Base-by-base conservation (phyloP, 2,888 invertebrate genomes). In the Eremobia ochroleuca region DNA sequence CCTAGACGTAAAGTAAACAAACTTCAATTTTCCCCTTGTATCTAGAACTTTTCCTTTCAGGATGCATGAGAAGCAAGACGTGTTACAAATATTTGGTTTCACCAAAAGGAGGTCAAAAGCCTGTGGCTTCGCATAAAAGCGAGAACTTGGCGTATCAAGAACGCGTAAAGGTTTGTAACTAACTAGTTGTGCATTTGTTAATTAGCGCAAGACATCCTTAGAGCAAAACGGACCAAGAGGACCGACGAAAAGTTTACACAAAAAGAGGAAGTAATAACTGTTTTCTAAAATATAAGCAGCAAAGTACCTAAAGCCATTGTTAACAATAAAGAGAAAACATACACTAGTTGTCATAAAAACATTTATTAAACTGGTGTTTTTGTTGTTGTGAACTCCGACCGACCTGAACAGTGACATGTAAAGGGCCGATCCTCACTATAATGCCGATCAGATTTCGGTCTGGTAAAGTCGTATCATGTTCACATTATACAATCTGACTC, bases 111-210 rank as follows among this genome's bases (percentile, higher is more conserved):
- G 64, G 25, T 61, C 59, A 61, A 52, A 55, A 25, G 21, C 66
- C 40, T 55, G n/a, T 43, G 58, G 18, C 28, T 66, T 31, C 58
- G 46, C 11, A 84, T 66, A 37, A 62, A 73, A 28, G n/a, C 71
- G 61, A 34, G 65, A 68, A 58, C 43, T 62, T 65, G 49, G 15
- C 66, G 49, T 59, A 74, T 70, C 59, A 75, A 66, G 73, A 66
- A 70, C 69, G 75, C 66, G 46, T 70, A 28, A 77, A 85, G 71
- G 28, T n/a, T n/a, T n/a, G n/a, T n/a, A n/a, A n/a, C n/a, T n/a
- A 83, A 82, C 83, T 62, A 69, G 83, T 86, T 81, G 52, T 59
- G 31, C 62, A 46, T 70, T 73, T 82, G 72, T 21, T 82, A 86
- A 82, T 77, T 62, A 84, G 75, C 34, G 75, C 83, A 84, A 46